phyloP scores from a whole-genome alignment of 2,888 invertebrate species.

The Margaritifera margaritifera region DNA sequence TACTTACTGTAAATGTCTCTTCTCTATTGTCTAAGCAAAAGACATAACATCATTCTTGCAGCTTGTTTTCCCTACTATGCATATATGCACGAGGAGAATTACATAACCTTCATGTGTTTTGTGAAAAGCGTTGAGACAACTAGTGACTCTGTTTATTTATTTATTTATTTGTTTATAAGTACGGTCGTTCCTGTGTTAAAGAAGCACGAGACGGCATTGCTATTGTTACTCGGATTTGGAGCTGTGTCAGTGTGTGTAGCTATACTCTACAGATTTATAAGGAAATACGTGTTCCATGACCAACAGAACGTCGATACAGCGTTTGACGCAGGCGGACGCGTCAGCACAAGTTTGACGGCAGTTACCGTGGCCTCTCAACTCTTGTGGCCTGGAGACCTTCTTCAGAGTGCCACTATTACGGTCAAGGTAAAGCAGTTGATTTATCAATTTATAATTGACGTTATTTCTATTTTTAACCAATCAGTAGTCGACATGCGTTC shows the following conservation, averaged over 20 bases:
- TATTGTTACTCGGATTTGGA: slow-evolving; percentile 56
- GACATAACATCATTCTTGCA: too few relatives aligned
- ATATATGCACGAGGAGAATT: too few relatives aligned
- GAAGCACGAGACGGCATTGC: slow-evolving; percentile 46
- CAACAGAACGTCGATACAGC: slow-evolving; percentile 56
- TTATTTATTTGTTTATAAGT: slow-evolving; percentile 7
- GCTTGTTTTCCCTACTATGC: too few relatives aligned
- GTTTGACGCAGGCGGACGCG: slow-evolving; percentile 58
- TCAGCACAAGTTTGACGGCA: slow-evolving; percentile 54
- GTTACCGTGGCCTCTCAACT: slow-evolving; percentile 58
- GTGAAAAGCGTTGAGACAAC: too few relatives aligned
- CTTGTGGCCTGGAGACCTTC: slow-evolving; percentile 57
- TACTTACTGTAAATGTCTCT: too few relatives aligned
- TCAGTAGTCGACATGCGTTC: background rate
- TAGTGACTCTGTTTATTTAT: too few relatives aligned
- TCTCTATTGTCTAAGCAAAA: too few relatives aligned
- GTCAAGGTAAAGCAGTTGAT: slow-evolving; percentile 37
- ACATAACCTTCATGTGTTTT: too few relatives aligned
- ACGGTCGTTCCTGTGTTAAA: slow-evolving; percentile 34
- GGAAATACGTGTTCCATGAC: slow-evolving; percentile 52
- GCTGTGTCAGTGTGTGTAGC: slow-evolving; percentile 55
- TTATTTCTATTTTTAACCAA: background rate
- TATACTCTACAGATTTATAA: slow-evolving; percentile 46
- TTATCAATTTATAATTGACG: background rate
- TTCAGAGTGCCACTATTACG: slow-evolving; percentile 55